phyloP scores from a whole-genome alignment of 2,888 invertebrate species.

The Adineta ricciae region DNA sequence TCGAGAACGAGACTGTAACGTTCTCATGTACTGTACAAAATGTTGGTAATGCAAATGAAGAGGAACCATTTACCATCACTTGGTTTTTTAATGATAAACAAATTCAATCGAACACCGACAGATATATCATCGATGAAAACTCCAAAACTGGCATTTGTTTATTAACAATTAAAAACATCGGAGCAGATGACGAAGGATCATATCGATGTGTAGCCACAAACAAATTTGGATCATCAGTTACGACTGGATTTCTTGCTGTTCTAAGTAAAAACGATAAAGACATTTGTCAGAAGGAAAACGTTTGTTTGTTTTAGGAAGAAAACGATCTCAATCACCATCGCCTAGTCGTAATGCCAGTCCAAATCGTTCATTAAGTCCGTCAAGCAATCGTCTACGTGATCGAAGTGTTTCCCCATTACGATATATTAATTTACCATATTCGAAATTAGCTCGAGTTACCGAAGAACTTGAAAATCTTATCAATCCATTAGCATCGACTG shows the following conservation, averaged over 20 bases:
- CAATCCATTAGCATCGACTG: neutral
- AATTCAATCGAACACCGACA: neutral
- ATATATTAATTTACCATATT: neutral
- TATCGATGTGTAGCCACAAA: conserved; percentile 48
- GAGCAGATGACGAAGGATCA: conserved; percentile 43
- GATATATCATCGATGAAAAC: neutral
- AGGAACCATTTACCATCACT: neutral
- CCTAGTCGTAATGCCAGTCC: conserved; percentile 4
- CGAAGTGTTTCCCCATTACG: neutral
- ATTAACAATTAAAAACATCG: conserved; percentile 37
- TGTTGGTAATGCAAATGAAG: neutral
- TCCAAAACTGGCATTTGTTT: neutral
- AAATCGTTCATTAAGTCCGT: neutral
- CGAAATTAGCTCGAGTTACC: neutral
- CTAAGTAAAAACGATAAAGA: neutral
- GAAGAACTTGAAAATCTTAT: conserved; percentile 2
- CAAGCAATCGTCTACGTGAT: neutral
- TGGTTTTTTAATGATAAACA: conserved; percentile 13
- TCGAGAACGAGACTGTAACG: neutral
- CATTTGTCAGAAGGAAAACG: too few species aligned
- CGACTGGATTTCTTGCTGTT: conserved; percentile 45
- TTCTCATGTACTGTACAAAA: neutral
- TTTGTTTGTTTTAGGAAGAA: neutral
- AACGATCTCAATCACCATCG: conserved; percentile 8
- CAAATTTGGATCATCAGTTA: conserved; percentile 46